Evolutionary conservation across 2,797 vertebrate genomes (phyloP).

Genomic region (Enteromius mattozi): DNA sequence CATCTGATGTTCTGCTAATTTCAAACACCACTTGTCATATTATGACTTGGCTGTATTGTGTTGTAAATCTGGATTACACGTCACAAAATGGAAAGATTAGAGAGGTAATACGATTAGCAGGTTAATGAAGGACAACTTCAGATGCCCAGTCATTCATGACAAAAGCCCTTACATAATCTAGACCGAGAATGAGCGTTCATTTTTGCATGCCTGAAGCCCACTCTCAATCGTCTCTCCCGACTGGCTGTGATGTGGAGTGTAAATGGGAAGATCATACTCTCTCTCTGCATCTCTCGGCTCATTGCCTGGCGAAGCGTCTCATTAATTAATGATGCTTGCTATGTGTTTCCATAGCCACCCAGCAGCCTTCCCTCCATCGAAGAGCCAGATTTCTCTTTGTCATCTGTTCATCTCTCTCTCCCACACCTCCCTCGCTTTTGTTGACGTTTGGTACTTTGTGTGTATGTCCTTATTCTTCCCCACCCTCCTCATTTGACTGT

Average conservation of each 20-base stretch:
- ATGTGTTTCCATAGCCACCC: conserved; percentile 69
- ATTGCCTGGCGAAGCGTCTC: conserved; percentile 57
- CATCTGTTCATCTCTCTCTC: conserved; percentile 52
- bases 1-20: conserved; percentile 11
- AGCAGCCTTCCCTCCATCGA: conserved; percentile 52
- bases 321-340: conserved; percentile 63
- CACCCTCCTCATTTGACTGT: not conserved
- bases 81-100: conserved; percentile 16
- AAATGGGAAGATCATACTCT: conserved; percentile 42
- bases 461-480: conserved; percentile 24
- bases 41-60: not conserved
- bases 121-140: conserved; percentile 27
- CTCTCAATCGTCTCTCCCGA: not conserved
- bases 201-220: conserved; percentile 17
- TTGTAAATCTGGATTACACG: conserved; percentile 33
- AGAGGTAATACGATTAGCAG: conserved; percentile 27
- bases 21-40: not conserved
- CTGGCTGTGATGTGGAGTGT: conserved; percentile 48
- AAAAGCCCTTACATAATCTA: conserved; percentile 15
- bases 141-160: conserved; percentile 33
- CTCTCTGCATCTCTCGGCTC: conserved; percentile 43
- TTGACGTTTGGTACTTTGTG: conserved; percentile 32
- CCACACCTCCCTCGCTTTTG: conserved; percentile 59
- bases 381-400: conserved; percentile 58
- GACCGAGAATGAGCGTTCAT: conserved; percentile 2